These are phyloP conservation scores for Nibea albiflora DNA, from an alignment of 2,113 vertebrate genomes.

Conservation along the genomic window DNA sequence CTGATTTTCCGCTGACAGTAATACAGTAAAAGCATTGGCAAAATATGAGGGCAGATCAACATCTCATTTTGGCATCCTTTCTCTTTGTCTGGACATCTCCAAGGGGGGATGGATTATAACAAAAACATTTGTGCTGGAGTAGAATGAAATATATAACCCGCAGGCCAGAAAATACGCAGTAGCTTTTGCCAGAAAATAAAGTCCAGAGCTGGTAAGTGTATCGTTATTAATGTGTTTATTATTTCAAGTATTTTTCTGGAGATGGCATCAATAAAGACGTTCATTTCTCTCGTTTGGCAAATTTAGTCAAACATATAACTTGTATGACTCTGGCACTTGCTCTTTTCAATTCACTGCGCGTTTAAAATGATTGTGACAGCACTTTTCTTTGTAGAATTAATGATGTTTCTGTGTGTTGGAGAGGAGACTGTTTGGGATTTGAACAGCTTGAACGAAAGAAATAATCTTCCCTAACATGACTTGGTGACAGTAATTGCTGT, in stretches of 20 bases:
- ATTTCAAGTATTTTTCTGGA: constrained; percentile 37
- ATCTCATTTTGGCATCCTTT: constrained; percentile 60
- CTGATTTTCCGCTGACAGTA: constrained; percentile 59
- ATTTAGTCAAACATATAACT: constrained; percentile 2
- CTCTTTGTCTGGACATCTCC: constrained; percentile 62
- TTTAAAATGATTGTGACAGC: constrained; percentile 10
- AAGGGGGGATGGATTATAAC: constrained; percentile 54
- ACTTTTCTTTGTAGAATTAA: constrained; percentile 17
- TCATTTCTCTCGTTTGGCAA: constrained; percentile 25
- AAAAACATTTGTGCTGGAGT: constrained; percentile 70
- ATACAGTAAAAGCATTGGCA: constrained; percentile 60
- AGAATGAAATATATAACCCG: constrained; percentile 52
- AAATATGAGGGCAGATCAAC: constrained; percentile 69
- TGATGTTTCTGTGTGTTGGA: constrained; percentile 8
- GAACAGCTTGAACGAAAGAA: constrained; percentile 13
- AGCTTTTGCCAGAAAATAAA: constrained; percentile 39
- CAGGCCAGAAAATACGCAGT: constrained; percentile 32
- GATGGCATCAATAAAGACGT: constrained; percentile 42
- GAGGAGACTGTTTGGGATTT: constrained; percentile 2
- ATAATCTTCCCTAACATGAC: neutral
- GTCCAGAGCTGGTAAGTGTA: constrained; percentile 46
- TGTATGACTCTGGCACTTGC: neutral
- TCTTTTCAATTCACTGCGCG: neutral
- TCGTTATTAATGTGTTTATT: constrained; percentile 34
- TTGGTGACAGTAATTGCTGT: neutral